These are phyloP conservation scores for Pocota personata DNA, from an alignment of 2,888 invertebrate genomes.

Conservation along the genomic window DNA sequence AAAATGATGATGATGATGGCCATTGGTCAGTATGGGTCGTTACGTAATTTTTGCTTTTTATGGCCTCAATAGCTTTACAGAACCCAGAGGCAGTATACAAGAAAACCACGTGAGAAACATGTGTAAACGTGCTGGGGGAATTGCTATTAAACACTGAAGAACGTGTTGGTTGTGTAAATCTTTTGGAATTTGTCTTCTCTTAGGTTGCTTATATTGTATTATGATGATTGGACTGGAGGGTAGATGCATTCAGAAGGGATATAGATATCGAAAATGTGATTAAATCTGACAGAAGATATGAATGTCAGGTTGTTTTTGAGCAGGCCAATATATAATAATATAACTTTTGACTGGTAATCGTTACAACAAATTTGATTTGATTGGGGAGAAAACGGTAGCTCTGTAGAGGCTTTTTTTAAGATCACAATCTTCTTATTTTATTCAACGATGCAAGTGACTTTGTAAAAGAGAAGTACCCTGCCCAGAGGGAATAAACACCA, in stretches of 20 bases:
- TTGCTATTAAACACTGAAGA: not conserved
- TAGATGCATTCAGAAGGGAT: not conserved
- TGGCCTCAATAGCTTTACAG: not conserved
- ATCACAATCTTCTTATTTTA: too few species aligned
- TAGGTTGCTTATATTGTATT: too few species aligned
- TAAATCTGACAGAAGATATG: not conserved
- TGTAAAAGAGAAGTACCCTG: too few species aligned
- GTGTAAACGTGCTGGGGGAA: not conserved
- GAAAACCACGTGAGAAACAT: not conserved
- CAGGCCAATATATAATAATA: too few species aligned
- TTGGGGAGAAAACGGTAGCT: too few species aligned
- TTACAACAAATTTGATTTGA: too few species aligned
- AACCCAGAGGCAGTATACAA: not conserved
- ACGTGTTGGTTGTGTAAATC: constrained; percentile 5
- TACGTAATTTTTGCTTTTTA: constrained; percentile 6
- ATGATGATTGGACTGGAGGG: constrained; percentile 2
- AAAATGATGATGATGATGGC: not conserved
- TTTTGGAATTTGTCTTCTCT: not conserved
- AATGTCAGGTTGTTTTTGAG: not conserved
- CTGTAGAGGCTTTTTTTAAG: too few species aligned
- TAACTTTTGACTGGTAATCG: too few species aligned
- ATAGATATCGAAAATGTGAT: not conserved
- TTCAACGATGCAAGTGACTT: too few species aligned
- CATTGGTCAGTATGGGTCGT: not conserved
- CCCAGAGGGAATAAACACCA: too few species aligned